Evolutionary conservation across 2,797 vertebrate genomes (phyloP), one percentile per base, ranked within the genome.

Genomic region (Bradypodion ventrale): DNA sequence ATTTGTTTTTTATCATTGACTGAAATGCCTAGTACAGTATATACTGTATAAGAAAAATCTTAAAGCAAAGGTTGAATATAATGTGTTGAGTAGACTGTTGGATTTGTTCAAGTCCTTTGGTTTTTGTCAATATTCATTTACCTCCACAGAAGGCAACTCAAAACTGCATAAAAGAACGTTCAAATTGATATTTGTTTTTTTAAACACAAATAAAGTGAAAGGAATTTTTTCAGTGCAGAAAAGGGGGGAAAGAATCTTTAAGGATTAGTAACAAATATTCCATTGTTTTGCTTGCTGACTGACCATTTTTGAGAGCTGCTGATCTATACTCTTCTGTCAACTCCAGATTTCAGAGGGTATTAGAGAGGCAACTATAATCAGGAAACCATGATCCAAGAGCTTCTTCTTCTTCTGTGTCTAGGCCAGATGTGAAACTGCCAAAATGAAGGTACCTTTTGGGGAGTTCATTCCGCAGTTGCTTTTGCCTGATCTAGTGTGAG

Each of bases 301-400:
- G 68, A 49, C 32, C 62, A 19, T 37, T 72, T 90, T 79, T 46
- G 42, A 87, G 46, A 72, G 87, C 32, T 32, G 0, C 56, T 87
- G 46, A 35, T 66, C 12, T 72, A 85, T 8, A 83, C 87, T 88
- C 83, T 89, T 83, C n/a, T n/a, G n/a, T n/a, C n/a, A 37, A 87
- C 92, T 89, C 77, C 19, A 5, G 0, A 0, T 74, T 66, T 49
- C 80, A 80, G 74, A 59, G 46, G 16, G 35, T 65, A 23, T 0
- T 0, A 25, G 35, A 0, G 19, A 42, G 27, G 49, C 8, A 75
- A 56, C 68, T 63, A 80, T 35, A 23, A 2, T n/a, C 37, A 80
- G 1, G 29, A 42, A 79, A 52, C 32, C 60, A 76, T 82, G 42
- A 37, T 0, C 2, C n/a, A 32, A 78, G n/a, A n/a, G n/a, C n/a